These are phyloP conservation scores for Pristionchus maxplancki DNA, from an alignment of 2,888 invertebrate species.

Conservation along the genomic window DNA sequence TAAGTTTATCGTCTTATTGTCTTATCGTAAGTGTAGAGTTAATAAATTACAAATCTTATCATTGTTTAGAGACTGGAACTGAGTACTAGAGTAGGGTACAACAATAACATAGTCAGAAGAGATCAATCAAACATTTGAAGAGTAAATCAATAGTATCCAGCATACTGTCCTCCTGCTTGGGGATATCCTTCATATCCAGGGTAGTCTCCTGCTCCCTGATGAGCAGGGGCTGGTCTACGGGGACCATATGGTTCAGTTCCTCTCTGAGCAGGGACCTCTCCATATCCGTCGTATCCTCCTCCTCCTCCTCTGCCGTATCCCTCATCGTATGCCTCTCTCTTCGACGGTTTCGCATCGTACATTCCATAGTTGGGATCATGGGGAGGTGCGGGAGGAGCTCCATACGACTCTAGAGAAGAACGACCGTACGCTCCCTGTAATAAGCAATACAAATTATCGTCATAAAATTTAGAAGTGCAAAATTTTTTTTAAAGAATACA, in stretches of 20 bases:
- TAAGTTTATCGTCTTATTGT: background rate
- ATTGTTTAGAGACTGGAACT: background rate
- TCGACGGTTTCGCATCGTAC: conserved; percentile 18
- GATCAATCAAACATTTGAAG: background rate
- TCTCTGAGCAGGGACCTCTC: background rate
- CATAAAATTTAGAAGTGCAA: background rate
- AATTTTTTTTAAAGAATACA: background rate
- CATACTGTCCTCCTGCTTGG: conserved; percentile 6
- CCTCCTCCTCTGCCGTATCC: background rate
- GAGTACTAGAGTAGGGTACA: background rate
- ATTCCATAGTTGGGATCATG: background rate
- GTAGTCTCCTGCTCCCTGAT: conserved; percentile 38
- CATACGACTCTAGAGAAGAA: background rate
- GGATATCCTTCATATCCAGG: conserved; percentile 27
- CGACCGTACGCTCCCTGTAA: conserved; percentile 37
- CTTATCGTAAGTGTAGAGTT: background rate
- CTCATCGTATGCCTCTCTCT: background rate
- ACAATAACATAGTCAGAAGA: background rate
- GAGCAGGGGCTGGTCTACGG: background rate
- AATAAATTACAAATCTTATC: background rate
- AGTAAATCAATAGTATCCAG: conserved; percentile 1
- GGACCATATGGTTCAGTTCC: conserved; percentile 1
- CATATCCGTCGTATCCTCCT: conserved; percentile 4
- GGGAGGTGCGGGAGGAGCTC: background rate
- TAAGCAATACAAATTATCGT: background rate